phyloP scores from a whole-genome alignment of 1,140 invertebrate genomes.

The Anoplolepis gracilipes region DNA sequence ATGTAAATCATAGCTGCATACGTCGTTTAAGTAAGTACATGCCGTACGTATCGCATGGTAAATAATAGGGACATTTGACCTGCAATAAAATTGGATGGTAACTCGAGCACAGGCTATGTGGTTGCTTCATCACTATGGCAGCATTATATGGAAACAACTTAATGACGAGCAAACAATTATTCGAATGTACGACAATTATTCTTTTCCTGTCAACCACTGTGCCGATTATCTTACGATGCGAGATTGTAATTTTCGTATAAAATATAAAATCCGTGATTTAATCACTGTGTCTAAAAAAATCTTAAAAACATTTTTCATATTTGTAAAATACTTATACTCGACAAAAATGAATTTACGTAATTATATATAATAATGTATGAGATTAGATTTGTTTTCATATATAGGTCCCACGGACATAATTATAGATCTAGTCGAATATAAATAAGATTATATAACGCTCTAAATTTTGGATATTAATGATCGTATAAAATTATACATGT shows the following conservation, averaged over 20 bases:
- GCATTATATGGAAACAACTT: constrained; percentile 57
- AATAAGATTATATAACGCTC: too few species aligned
- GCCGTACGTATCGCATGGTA: constrained; percentile 36
- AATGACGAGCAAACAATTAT: constrained; percentile 65
- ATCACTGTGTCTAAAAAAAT: not conserved
- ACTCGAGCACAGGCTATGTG: constrained; percentile 48
- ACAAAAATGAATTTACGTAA: too few species aligned
- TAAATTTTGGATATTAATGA: too few species aligned
- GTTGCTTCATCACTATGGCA: constrained; percentile 24
- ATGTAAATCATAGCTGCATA: not conserved
- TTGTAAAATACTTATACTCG: constrained; percentile 1
- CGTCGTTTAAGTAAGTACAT: constrained; percentile 2
- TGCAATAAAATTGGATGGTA: constrained; percentile 66
- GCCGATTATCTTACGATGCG: not conserved
- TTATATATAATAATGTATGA: too few species aligned
- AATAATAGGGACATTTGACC: constrained; percentile 71
- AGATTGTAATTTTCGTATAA: constrained; percentile 17
- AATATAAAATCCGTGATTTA: not conserved
- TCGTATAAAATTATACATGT: too few species aligned
- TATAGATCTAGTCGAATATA: too few species aligned
- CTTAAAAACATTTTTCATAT: not conserved
- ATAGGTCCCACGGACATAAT: too few species aligned
- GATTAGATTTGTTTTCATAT: too few species aligned
- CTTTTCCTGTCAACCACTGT: constrained; percentile 21
- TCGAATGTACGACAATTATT: constrained; percentile 45